Conservation (phyloP, 2,797 vertebrate species). For the Tarsius wallacei region DNA sequence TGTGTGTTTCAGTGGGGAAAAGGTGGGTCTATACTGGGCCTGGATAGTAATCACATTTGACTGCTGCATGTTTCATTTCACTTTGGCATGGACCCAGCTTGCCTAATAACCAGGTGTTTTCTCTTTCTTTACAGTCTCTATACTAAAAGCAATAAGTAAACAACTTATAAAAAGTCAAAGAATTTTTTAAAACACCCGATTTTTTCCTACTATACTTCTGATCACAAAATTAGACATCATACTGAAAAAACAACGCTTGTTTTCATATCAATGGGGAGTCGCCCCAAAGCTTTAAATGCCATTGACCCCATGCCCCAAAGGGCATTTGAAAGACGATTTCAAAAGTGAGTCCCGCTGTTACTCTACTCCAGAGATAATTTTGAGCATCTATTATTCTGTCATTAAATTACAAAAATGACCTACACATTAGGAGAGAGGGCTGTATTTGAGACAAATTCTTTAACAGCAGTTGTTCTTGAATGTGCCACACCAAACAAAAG, state of each 20-base stretch:
- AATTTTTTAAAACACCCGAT: conserved; percentile 1
- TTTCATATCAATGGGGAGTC: not conserved
- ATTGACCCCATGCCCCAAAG: not conserved
- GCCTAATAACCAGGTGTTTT: not conserved
- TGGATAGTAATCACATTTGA: not conserved
- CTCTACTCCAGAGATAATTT: conserved; percentile 11
- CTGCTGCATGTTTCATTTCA: not conserved
- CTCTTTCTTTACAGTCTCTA: not conserved
- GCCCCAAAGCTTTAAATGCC: conserved; percentile 1
- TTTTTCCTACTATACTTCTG: not conserved
- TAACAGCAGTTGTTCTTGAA: not conserved
- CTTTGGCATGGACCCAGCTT: not conserved
- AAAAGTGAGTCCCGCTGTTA: not conserved
- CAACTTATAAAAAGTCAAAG: not conserved
- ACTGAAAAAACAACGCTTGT: not conserved
- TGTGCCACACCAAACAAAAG: not conserved
- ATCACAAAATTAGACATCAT: conserved; percentile 31
- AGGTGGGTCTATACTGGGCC: not conserved
- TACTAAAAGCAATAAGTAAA: conserved; percentile 61
- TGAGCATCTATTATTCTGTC: conserved; percentile 53
- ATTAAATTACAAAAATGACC: conserved; percentile 6
- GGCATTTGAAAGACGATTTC: not conserved
- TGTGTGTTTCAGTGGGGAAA: not conserved
- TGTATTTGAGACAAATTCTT: not conserved
- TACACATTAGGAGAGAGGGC: not conserved